Percentiles rank a stretch among this genome's conserved stretches.
Conservation (phyloP, 1,140 invertebrate genomes). For the Drosophila saltans region DNA sequence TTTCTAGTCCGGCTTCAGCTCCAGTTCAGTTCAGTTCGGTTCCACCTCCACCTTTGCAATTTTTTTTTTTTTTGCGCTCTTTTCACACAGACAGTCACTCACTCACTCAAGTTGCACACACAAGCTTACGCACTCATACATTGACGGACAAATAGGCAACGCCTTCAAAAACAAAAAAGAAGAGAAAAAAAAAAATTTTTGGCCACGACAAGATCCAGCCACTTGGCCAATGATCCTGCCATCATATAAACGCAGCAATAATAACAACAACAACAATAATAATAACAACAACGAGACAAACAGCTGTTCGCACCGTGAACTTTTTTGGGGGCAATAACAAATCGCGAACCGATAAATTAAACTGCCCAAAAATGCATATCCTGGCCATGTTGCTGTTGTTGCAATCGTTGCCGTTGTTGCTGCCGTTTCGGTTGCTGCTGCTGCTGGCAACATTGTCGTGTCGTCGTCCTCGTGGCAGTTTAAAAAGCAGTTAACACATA, state of each 20-base stretch:
- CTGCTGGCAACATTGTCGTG: slow-evolving; percentile 41
- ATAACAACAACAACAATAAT: slow-evolving; percentile 30
- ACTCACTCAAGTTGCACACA: slow-evolving; percentile 34
- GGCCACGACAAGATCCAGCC: slow-evolving; percentile 61
- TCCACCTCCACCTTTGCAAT: slow-evolving; percentile 6
- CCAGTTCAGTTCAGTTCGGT: background rate
- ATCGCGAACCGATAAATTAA: slow-evolving; percentile 65
- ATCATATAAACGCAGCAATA: slow-evolving; percentile 31
- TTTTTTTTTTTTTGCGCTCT: slow-evolving; percentile 50
- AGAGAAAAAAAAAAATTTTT: background rate
- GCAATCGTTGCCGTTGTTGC: slow-evolving; percentile 7
- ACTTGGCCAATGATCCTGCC: slow-evolving; percentile 75
- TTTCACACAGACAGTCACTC: slow-evolving; percentile 39
- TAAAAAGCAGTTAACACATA: slow-evolving; percentile 83
- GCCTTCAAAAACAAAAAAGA: slow-evolving; percentile 59
- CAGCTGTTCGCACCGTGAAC: slow-evolving; percentile 55
- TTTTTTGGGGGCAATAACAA: slow-evolving; percentile 52
- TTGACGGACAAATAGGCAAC: slow-evolving; percentile 57
- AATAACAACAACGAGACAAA: slow-evolving; percentile 37
- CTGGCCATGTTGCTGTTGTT: slow-evolving; percentile 41
- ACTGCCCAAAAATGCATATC: slow-evolving; percentile 18
- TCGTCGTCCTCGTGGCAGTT: slow-evolving; percentile 82
- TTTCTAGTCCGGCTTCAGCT: background rate
- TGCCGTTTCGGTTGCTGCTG: background rate
- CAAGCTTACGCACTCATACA: slow-evolving; percentile 34